These are phyloP conservation scores for Amblyjoppa proteus DNA, from an alignment of 2,888 invertebrate genomes.

Conservation along the genomic window DNA sequence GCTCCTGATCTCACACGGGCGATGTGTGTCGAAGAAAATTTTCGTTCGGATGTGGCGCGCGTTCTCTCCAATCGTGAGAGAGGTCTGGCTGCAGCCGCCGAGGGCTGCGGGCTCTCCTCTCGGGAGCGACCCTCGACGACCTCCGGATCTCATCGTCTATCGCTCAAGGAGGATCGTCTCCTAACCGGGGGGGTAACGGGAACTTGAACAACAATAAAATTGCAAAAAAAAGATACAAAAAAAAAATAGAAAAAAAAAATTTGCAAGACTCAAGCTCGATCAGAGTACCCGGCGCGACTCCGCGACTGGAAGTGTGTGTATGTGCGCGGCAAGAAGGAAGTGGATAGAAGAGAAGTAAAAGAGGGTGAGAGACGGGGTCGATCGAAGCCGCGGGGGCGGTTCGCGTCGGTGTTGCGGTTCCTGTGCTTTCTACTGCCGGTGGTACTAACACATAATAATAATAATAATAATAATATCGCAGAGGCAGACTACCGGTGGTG, in stretches of 20 bases:
- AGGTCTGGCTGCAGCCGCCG: slow-evolving; percentile 66
- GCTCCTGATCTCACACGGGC: slow-evolving; percentile 34
- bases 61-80: slow-evolving; percentile 37
- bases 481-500: slow-evolving; percentile 84
- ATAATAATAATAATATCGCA: slow-evolving; percentile 17
- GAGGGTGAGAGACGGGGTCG: slow-evolving; percentile 38
- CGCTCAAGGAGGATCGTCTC: slow-evolving; percentile 1
- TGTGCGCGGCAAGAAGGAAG: slow-evolving; percentile 24
- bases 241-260: neutral
- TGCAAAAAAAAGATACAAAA: neutral
- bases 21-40: slow-evolving; percentile 52
- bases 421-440: slow-evolving; percentile 31
- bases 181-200: neutral
- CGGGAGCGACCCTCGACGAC: slow-evolving; percentile 62
- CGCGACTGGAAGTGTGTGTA: slow-evolving; percentile 48
- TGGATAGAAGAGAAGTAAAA: slow-evolving; percentile 30
- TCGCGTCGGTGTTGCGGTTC: slow-evolving; percentile 45
- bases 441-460: slow-evolving; percentile 9
- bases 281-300: slow-evolving; percentile 34
- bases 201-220: neutral
- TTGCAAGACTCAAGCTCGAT: slow-evolving; percentile 8
- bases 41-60: slow-evolving; percentile 35
- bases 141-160: slow-evolving; percentile 39
- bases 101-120: slow-evolving; percentile 65
- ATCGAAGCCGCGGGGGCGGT: slow-evolving; percentile 39